These are phyloP conservation scores for Sycobia sp. DNA, from an alignment of 1,140 invertebrate species.

Conservation along the genomic window DNA sequence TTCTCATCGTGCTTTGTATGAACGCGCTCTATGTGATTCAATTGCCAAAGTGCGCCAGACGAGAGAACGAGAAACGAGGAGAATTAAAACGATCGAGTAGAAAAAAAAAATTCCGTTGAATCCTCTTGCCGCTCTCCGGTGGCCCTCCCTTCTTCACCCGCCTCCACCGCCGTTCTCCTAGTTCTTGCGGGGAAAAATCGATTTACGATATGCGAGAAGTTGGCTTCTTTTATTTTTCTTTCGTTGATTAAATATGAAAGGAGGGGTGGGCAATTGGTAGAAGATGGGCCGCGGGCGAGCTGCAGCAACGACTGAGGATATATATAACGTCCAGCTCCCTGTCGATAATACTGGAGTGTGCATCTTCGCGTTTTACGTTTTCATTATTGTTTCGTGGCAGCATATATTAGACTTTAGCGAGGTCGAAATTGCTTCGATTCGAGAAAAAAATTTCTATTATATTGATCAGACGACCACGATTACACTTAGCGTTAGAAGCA, in stretches of 20 bases:
- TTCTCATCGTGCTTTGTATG: constrained; percentile 29
- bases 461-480: no score
- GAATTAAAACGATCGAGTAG: constrained; percentile 31
- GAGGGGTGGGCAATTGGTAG: not conserved
- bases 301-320: no score
- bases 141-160: not conserved
- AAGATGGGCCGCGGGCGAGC: not conserved
- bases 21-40: constrained; percentile 9
- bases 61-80: constrained; percentile 4
- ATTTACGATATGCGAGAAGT: constrained; percentile 26
- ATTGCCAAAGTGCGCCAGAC: constrained; percentile 6
- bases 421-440: constrained; percentile 1
- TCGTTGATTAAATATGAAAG: constrained; percentile 27
- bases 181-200: constrained; percentile 15
- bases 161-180: not conserved
- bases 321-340: constrained; percentile 15
- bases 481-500: no score
- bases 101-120: no score
- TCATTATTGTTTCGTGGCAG: constrained; percentile 22
- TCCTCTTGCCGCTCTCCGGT: not conserved
- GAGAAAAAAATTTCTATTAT: constrained; percentile 31
- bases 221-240: constrained; percentile 31
- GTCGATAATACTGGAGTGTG: constrained; percentile 24
- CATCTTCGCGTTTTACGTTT: constrained; percentile 22
- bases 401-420: constrained; percentile 21